Conservation (phyloP, 1,140 invertebrate species). For the Gonioctena quinquepunctata region DNA sequence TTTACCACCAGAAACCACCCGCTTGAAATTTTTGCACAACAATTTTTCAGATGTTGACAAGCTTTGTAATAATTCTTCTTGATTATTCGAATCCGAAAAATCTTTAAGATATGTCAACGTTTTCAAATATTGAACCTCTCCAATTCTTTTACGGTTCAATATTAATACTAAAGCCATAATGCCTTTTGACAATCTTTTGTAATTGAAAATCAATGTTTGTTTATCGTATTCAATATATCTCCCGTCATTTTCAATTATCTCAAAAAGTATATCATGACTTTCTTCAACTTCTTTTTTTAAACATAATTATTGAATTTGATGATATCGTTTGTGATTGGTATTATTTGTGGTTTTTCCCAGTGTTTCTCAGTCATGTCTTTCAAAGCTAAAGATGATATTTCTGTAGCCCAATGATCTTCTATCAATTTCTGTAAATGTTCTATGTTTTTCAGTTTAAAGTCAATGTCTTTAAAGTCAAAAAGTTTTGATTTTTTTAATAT, state of each 20-base stretch:
- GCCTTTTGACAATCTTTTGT: not conserved
- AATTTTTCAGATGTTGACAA: conserved; percentile 18
- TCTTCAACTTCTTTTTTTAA: conserved; percentile 14
- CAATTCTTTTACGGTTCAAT: conserved; percentile 29
- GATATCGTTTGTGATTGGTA: conserved; percentile 28
- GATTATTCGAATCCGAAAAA: not conserved
- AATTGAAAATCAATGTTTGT: conserved; percentile 10
- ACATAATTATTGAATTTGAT: conserved; percentile 28
- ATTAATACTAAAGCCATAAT: conserved; percentile 23
- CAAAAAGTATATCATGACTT: not conserved
- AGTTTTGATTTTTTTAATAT: conserved; percentile 28
- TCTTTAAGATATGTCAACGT: conserved; percentile 11
- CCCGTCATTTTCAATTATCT: no score
- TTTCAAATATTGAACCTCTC: conserved; percentile 26
- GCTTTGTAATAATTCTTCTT: conserved; percentile 27
- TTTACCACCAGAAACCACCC: conserved; percentile 27
- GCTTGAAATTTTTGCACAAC: conserved; percentile 22
- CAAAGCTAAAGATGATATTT: conserved; percentile 32
- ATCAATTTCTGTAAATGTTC: no score
- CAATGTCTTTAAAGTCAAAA: conserved; percentile 9
- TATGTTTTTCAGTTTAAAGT: conserved; percentile 25
- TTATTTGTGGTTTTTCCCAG: conserved; percentile 29
- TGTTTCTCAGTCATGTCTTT: conserved; percentile 37
- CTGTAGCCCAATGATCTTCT: conserved; percentile 35
- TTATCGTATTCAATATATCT: conserved; percentile 11